Evolutionary conservation across 2,888 invertebrate species (phyloP).

Genomic region (Drosophila birchii): DNA sequence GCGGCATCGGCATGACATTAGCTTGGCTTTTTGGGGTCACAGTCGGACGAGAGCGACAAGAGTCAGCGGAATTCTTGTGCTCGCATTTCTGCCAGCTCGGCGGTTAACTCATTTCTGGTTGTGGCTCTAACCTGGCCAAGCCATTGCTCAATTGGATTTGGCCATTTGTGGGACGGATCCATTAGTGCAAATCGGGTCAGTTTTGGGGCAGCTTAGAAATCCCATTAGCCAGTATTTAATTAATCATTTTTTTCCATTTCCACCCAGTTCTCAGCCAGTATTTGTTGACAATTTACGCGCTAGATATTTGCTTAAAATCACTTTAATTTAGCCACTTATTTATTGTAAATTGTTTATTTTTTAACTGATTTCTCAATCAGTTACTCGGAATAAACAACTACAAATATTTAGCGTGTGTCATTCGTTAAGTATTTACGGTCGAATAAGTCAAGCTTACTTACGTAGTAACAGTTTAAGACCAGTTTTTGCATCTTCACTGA

Average conservation of each 20-base stretch:
- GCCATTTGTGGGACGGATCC: conserved; percentile 50
- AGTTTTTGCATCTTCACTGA: conserved; percentile 10
- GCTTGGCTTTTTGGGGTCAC: conserved; percentile 76
- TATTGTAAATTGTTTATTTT: neutral
- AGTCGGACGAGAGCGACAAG: conserved; percentile 38
- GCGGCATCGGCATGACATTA: conserved; percentile 66
- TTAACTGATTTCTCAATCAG: neutral
- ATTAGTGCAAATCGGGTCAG: conserved; percentile 36
- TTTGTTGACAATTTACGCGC: conserved; percentile 20
- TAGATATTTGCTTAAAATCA: conserved; percentile 10
- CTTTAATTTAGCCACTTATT: neutral
- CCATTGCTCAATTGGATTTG: conserved; percentile 69
- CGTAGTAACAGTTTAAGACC: conserved; percentile 10
- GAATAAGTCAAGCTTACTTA: conserved; percentile 4
- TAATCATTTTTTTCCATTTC: conserved; percentile 44
- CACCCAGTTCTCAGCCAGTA: conserved; percentile 32
- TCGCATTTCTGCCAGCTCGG: conserved; percentile 46
- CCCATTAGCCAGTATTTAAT: conserved; percentile 31
- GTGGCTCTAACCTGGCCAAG: conserved; percentile 54
- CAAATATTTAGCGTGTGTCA: conserved; percentile 12
- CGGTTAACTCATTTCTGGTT: conserved; percentile 50
- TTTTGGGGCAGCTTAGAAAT: conserved; percentile 8
- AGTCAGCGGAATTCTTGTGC: conserved; percentile 67
- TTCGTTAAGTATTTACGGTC: neutral
- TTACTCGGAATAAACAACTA: neutral